Percentiles rank a stretch among this genome's conserved stretches.
Conservation (phyloP, 2,113 vertebrate genomes). For the Chaetops frenatus region DNA sequence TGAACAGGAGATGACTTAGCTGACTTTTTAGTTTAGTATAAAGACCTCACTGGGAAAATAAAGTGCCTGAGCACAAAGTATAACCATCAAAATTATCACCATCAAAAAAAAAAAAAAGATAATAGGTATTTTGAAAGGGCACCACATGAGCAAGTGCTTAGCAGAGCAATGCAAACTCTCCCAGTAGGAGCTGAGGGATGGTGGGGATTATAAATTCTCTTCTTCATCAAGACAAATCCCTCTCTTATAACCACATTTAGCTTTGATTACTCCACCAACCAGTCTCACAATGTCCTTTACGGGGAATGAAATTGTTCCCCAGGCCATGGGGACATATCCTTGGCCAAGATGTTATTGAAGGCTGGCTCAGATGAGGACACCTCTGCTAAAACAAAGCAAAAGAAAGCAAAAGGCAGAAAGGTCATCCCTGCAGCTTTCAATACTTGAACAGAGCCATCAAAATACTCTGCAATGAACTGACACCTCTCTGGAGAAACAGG, state of each 20-base stretch:
- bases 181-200: neutral
- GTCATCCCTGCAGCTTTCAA: neutral
- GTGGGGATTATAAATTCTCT: neutral
- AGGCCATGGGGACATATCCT: neutral
- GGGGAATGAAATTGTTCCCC: neutral
- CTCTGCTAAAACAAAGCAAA: neutral
- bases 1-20: neutral
- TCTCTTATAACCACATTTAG: neutral
- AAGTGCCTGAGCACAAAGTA: neutral
- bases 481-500: neutral
- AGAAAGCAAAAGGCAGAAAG: neutral
- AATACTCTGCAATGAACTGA: neutral
- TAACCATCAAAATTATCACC: neutral
- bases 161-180: neutral
- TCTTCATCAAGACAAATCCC: neutral
- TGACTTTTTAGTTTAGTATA: neutral
- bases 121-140: neutral
- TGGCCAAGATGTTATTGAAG: neutral
- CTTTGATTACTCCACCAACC: neutral
- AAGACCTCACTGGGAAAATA: neutral
- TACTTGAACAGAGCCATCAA: neutral
- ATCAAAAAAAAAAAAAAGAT: neutral
- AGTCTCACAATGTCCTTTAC: neutral
- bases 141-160: neutral
- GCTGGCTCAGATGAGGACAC: neutral